Conservation (phyloP, 2,797 vertebrate species). For the Steatocranus sp. region DNA sequence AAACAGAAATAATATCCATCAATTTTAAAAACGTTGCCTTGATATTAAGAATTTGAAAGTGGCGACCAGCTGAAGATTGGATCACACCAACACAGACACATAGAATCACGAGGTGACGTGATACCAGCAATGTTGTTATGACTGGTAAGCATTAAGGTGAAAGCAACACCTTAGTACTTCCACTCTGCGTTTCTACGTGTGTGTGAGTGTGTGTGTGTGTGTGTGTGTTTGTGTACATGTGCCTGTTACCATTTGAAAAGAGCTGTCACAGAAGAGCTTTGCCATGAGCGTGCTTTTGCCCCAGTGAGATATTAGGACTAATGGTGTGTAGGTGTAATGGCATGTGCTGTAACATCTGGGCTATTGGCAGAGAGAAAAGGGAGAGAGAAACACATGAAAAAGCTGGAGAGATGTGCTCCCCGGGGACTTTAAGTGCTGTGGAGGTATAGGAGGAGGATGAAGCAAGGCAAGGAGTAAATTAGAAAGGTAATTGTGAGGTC, state of each 20-base stretch:
- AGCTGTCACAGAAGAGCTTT: constrained; percentile 31
- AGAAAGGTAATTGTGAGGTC: constrained; percentile 6
- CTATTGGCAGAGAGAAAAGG: neutral
- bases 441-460: neutral
- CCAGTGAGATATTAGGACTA: constrained; percentile 54
- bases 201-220: neutral
- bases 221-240: neutral
- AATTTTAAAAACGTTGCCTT: neutral
- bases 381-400: neutral
- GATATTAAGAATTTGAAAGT: neutral
- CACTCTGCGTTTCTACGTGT: neutral
- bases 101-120: neutral
- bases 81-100: neutral
- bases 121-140: neutral
- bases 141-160: neutral
- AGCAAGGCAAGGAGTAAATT: neutral
- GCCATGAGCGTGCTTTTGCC: constrained; percentile 12
- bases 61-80: neutral
- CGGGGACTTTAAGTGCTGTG: neutral
- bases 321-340: constrained; percentile 55
- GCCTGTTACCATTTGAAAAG: neutral
- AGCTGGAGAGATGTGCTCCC: neutral
- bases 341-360: constrained; percentile 56
- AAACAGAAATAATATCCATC: neutral
- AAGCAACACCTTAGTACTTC: neutral